A percentile compares a stretch with the other conserved stretches of the same genome.
phyloP scores from a whole-genome alignment of 2,113 vertebrate genomes.

The Morone saxatilis region DNA sequence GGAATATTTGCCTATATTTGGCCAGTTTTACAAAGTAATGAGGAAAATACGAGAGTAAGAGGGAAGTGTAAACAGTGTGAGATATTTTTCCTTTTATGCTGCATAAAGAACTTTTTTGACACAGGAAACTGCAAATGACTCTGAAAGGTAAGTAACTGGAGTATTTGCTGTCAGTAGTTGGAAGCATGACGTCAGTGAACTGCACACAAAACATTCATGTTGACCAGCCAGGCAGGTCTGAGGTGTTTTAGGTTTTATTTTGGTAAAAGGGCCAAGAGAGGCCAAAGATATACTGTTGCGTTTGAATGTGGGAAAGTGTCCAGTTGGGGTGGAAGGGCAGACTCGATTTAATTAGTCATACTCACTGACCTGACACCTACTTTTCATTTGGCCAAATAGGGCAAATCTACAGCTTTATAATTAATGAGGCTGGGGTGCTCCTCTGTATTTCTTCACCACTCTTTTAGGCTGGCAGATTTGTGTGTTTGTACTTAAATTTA shows the following conservation, averaged over 20 bases:
- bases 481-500: not conserved
- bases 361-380: not conserved
- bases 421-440: not conserved
- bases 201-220: not conserved
- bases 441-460: not conserved
- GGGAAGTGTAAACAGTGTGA: too few species aligned
- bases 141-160: not conserved
- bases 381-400: not conserved
- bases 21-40: not conserved
- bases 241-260: not conserved
- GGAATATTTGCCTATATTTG: not conserved
- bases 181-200: not conserved
- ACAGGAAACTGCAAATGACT: slow-evolving; percentile 18
- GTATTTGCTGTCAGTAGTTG: not conserved
- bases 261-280: slow-evolving; percentile 7
- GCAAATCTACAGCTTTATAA: not conserved
- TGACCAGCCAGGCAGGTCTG: not conserved
- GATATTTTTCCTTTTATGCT: not conserved
- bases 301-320: slow-evolving; percentile 2
- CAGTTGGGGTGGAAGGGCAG: not conserved
- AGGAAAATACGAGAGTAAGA: not conserved
- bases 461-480: not conserved
- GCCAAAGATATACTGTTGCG: not conserved
- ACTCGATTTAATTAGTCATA: not conserved
- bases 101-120: not conserved